Evolutionary conservation across 2,113 vertebrate genomes (phyloP), one percentile per base, ranked within the genome.

Genomic region (Penelope pileata): DNA sequence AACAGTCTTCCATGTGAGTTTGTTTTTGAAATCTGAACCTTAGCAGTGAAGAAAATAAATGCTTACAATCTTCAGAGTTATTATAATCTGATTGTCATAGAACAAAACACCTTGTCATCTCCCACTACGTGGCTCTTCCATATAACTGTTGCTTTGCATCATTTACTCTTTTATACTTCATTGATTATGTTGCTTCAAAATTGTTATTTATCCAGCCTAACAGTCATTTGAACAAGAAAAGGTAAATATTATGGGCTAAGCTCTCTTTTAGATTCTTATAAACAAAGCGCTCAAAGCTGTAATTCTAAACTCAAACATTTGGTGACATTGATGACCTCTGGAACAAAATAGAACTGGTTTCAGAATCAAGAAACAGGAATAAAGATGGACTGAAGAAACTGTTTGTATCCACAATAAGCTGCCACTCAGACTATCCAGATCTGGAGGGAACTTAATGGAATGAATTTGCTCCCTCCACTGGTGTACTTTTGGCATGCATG

Each of bases 11-110:
- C 47, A 7, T 76, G 30, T 94, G 64, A 85, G 29, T 93, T 94
- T 83, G 40, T 82, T 93, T 94, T 85, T 88, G 78, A 96, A 96
- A 95, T 72, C 58, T 86, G 59, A 96, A 89, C 38, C 48, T 88
- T 66, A 93, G 58, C 86, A 73, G 84, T 53, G 50, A 84, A 73
- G 64, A 83, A 80, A 94, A 86, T 23, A 63, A 59, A 54, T 17
- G 32, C 76, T 66, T 40, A 51, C 70, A 88, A 27, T 79, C 42
- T 68, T 92, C 27, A 88, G 74, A 94, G 30, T 95, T 93, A 45
- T 63, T 94, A 78, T 89, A 91, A 93, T 96, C 51, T 67, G 38
- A 81, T 87, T 95, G 93, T 91, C 62, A 79, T 30, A 95, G 62
- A 82, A 60, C 43, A 89, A 90, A 94, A 62, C 76, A 95, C 50